Evolutionary conservation across 2,888 invertebrate species (phyloP).

Genomic region (Acleris emargana): DNA sequence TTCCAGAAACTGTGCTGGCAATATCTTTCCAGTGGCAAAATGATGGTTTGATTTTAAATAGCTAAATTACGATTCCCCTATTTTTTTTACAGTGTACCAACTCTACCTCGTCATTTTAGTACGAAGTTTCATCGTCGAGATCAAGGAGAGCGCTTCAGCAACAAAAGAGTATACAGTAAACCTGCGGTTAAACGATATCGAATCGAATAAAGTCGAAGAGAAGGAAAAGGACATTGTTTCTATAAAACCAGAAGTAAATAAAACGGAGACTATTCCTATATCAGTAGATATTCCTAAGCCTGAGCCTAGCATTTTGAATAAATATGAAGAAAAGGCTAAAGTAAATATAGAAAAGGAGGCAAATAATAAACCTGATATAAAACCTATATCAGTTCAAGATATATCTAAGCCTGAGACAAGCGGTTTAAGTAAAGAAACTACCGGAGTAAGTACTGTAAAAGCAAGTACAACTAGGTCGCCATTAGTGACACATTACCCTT

Average conservation of each 20-base stretch:
- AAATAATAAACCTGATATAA: background rate
- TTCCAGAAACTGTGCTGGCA: too few relatives aligned
- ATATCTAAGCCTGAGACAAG: background rate
- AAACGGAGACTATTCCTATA: background rate
- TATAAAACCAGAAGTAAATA: conserved; percentile 6
- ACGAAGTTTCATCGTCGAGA: conserved; percentile 22
- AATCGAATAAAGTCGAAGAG: conserved; percentile 2
- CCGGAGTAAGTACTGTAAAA: background rate
- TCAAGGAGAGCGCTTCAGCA: conserved; percentile 6
- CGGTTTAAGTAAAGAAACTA: background rate
- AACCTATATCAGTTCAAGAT: background rate
- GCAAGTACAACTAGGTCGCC: background rate
- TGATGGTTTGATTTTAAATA: too few relatives aligned
- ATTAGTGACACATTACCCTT: conserved; percentile 15
- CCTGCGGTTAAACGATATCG: conserved; percentile 13
- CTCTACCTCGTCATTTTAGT: conserved; percentile 25
- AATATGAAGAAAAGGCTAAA: conserved; percentile 1
- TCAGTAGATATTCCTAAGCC: background rate
- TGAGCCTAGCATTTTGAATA: background rate
- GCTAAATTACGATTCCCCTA: too few relatives aligned
- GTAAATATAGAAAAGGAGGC: conserved; percentile 5
- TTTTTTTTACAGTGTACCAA: conserved; percentile 23
- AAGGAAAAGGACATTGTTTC: conserved; percentile 7
- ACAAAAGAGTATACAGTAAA: conserved; percentile 8
- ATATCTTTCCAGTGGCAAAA: too few relatives aligned